These are phyloP conservation scores for Ceratosolen fusciceps DNA, from an alignment of 1,140 invertebrate genomes.

Conservation along the genomic window DNA sequence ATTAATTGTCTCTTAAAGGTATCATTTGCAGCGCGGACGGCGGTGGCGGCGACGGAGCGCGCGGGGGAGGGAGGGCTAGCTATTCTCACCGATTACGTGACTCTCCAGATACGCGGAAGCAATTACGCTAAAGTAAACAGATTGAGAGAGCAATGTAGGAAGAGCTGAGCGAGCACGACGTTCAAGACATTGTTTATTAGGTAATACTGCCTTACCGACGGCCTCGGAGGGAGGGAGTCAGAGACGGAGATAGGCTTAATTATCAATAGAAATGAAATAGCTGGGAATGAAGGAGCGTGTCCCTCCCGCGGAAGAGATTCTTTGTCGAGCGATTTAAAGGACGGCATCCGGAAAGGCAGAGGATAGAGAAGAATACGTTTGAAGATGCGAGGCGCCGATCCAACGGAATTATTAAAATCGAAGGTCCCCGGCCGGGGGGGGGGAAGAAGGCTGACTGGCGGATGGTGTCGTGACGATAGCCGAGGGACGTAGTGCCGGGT, in stretches of 20 bases:
- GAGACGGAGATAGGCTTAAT: not conserved
- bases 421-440: not conserved
- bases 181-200: not conserved
- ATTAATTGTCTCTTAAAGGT: no score
- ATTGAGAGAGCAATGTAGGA: not conserved
- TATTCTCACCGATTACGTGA: no score
- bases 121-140: not conserved
- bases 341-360: not conserved
- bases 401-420: slow-evolving; percentile 1
- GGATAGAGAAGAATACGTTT: not conserved
- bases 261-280: not conserved
- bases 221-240: no score
- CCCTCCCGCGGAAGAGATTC: not conserved
- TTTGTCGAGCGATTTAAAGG: not conserved
- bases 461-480: no score
- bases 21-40: no score
- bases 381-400: no score
- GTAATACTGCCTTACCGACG: no score
- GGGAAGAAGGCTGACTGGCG: no score
- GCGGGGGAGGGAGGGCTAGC: no score
- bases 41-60: not conserved
- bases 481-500: no score
- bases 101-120: no score
- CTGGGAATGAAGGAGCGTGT: not conserved
- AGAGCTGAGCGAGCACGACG: no score